Base-by-base conservation (phyloP, 2,797 vertebrate genomes). In the Girardinus metallicus region DNA sequence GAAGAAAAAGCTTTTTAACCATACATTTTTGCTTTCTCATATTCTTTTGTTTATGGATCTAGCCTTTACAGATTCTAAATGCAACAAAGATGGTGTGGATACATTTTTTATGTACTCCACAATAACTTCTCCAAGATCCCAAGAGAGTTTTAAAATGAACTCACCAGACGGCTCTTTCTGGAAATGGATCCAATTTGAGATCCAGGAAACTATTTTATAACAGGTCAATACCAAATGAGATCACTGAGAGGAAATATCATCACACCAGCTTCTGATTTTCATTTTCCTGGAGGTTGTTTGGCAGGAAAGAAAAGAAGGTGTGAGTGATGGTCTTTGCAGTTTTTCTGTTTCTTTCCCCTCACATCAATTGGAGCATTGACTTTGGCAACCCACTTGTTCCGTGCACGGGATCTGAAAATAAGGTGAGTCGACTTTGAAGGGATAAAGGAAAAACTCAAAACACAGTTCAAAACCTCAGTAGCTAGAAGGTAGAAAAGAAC, bases 381-480 rank as follows among this genome's bases (percentile, higher is more conserved):
- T 91, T 88, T 89, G 78, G 77, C 81, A 84, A 62, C 74, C 83
- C 87, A 86, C 88, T 87, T 92, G 91, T 55, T 85, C 84, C 84
- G 86, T 86, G 85, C 85, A 84, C 86, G 78, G 84, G 86, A 91
- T 91, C 92, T 89, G 86, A 92, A 87, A 89, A 88, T 91, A 87
- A 88, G 86, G 86, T 87, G 84, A 85, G 78, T 83, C 1, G 81
- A 87, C 88, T 93, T 94, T 93, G 85, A 92, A 90, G 75, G 89
- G 89, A 90, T 92, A 86, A 91, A 92, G 90, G 89, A 83, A 93
- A 79, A 80, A 76, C 86, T 86, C 87, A 94, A 94, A 43, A 91
- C 89, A 89, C 49, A 87, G 85, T 89, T 93, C 90, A 89, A 90
- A 91, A 76, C 85, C 82, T 86, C 2, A 18, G 78, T 49, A 74